phyloP scores from a whole-genome alignment of 2,113 vertebrate species.

The Bubalus kerabau region DNA sequence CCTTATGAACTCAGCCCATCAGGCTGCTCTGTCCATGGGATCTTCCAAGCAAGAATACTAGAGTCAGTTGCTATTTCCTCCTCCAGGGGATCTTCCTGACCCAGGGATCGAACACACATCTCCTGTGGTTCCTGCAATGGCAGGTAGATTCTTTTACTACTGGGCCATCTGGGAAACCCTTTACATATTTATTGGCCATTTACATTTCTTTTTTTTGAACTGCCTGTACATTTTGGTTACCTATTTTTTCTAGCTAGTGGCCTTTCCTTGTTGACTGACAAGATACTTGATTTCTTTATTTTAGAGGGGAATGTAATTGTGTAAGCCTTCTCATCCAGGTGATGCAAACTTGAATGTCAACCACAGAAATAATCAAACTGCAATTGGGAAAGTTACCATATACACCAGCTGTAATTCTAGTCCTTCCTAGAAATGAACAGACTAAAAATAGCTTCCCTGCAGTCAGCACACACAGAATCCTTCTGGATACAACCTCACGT shows the following conservation, averaged over 20 bases:
- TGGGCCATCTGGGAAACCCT: not conserved
- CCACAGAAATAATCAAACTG: not conserved
- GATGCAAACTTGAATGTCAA: not conserved
- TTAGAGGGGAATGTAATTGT: not conserved
- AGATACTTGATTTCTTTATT: not conserved
- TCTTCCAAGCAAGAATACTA: not conserved
- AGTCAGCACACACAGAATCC: not conserved
- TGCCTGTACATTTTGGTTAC: not conserved
- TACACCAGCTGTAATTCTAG: not conserved
- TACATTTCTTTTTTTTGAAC: not conserved
- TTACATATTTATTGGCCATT: not conserved
- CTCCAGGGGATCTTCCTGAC: not conserved
- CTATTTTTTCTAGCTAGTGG: not conserved
- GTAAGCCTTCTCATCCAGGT: not conserved
- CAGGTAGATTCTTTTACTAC: not conserved
- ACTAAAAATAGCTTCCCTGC: not conserved
- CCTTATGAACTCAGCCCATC: not conserved
- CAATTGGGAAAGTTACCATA: not conserved
- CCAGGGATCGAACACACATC: not conserved
- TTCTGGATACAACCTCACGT: not conserved
- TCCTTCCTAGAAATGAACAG: not conserved
- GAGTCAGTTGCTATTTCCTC: not conserved
- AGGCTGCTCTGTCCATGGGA: not conserved
- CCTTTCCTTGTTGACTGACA: not conserved
- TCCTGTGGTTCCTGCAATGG: not conserved